A percentile compares a stretch with the other conserved stretches of the same genome.
Evolutionary conservation across 2,113 vertebrate species (phyloP).

Genomic region (Limanda limanda): DNA sequence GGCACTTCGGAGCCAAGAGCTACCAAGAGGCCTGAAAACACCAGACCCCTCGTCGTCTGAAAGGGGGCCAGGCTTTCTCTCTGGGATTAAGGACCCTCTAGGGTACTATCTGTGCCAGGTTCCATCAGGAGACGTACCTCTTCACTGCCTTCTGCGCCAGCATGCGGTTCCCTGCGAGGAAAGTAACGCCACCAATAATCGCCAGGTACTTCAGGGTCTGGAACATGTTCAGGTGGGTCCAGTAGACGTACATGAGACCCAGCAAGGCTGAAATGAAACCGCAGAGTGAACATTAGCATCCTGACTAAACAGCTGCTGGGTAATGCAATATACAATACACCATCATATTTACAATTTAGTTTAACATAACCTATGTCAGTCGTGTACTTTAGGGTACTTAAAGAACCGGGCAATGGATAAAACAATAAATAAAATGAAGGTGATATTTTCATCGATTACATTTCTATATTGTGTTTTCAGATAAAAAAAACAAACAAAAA

Average conservation of each 20-base stretch:
- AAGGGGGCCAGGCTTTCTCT: constrained; percentile 7
- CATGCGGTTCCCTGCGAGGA: constrained; percentile 98
- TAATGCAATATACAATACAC: background rate
- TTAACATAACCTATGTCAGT: background rate
- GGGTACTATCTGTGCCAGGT: constrained; percentile 18
- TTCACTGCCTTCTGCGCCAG: constrained; percentile 98
- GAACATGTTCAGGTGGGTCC: constrained; percentile 99
- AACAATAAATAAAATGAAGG: too few species aligned
- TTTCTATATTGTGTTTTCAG: background rate
- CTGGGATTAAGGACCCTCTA: constrained; percentile 46
- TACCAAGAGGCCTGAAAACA: constrained; percentile 31
- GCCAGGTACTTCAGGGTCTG: constrained; percentile 98
- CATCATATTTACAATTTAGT: background rate
- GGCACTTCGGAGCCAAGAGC: constrained; percentile 36
- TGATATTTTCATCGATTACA: background rate
- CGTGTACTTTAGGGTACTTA: too few species aligned
- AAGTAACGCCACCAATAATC: constrained; percentile 92
- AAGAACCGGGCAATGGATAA: too few species aligned
- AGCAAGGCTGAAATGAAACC: constrained; percentile 86
- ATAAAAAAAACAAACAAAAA: too few species aligned
- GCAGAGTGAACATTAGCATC: background rate
- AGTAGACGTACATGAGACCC: constrained; percentile 98
- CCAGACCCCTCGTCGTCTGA: background rate
- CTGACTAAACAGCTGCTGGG: background rate
- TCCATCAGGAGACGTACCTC: constrained; percentile 81